Evolutionary conservation across 2,888 invertebrate species (phyloP), one percentile per base, ranked within the genome.

Genomic region (Eueremaeus valkanovi): DNA sequence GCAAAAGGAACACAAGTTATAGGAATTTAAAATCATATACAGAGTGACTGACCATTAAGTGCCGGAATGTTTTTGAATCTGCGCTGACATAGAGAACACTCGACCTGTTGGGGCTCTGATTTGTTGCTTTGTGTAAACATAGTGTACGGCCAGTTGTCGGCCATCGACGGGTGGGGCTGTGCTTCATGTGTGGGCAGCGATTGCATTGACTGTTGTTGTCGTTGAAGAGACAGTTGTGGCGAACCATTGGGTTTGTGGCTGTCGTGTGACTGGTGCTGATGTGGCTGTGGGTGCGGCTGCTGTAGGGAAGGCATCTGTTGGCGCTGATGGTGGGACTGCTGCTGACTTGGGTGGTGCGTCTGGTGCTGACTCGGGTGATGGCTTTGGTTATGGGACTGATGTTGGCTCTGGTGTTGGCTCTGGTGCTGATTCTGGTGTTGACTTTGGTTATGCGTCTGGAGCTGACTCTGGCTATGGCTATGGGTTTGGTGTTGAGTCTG

Each of bases 11-110:
- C 29, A 66, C 11, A 21, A n/a, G 13, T 66, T 66, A 31, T 1
- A 21, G 2, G 29, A 33, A 33, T 31, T 9, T 11, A 58, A 5
- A 58, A 8, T 9, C 13, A 8, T 16, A 13, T 58, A 0, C 24
- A 58, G 3, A 13, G 1, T 16, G 36, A 66, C 63, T 33, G n/a
- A 66, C 97, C 97, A 85, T 98, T 98, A 75, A 98, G 88, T 36
- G 97, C 97, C 29, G 96, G 95, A 84, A 95, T 92, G 84, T 96
- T 97, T 86, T 97, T 97, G 86, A 97, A 98, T 83, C 93, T 92
- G 81, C 95, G 88, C 85, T 94, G 92, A 84, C 97, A 98, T 77
- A 96, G 87, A 85, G 92, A 93, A 85, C 97, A 97, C 84, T 94
- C 93, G 77, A 95, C 95, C 63, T 45, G 70, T 45, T 42, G 70